Evolutionary conservation across 2,113 vertebrate genomes (phyloP).

Genomic region (Apteryx mantelli): DNA sequence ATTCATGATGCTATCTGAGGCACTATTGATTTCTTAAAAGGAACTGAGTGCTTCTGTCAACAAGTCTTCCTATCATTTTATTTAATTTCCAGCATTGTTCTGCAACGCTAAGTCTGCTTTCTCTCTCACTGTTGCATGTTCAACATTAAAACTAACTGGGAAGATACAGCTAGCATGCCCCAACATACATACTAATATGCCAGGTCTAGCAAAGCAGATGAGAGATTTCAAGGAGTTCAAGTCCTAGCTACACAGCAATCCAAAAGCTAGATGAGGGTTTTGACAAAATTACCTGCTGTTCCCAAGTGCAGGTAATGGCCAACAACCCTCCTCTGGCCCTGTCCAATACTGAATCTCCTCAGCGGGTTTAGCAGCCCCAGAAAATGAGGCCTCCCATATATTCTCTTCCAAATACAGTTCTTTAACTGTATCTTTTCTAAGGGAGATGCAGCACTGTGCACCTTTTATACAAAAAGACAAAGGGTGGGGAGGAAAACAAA

Average conservation of each 20-base stretch:
- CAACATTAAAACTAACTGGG: neutral
- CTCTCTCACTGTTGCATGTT: neutral
- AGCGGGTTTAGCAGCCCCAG: neutral
- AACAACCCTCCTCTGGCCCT: neutral
- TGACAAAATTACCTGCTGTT: neutral
- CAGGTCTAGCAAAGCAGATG: neutral
- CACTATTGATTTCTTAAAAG: constrained; percentile 73
- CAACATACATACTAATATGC: neutral
- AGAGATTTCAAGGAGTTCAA: neutral
- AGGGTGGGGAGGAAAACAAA: neutral
- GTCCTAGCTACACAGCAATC: neutral
- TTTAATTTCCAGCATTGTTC: neutral
- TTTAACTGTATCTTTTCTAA: neutral
- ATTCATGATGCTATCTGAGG: neutral
- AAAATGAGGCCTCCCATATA: neutral
- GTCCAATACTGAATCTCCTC: neutral
- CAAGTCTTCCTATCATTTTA: neutral
- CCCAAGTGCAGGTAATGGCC: neutral
- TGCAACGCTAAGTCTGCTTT: neutral
- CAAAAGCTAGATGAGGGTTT: neutral
- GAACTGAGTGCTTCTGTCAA: constrained; percentile 38
- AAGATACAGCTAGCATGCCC: neutral
- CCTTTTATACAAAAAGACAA: neutral
- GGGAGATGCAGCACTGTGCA: neutral
- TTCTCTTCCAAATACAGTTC: neutral